Evolutionary conservation across 2,888 invertebrate genomes (phyloP).

Genomic region (Willowsia nigromaculata): DNA sequence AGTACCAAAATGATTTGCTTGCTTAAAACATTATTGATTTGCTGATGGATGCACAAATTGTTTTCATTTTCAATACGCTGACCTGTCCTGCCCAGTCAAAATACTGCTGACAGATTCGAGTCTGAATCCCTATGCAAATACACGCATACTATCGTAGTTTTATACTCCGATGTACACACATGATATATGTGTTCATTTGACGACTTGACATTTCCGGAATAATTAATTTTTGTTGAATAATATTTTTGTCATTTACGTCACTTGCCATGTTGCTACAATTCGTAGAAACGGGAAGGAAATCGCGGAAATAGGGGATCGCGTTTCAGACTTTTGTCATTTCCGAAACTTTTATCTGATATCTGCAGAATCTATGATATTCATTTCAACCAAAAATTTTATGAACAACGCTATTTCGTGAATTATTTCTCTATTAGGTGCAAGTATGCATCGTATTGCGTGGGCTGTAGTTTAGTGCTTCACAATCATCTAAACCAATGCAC

Average conservation of each 20-base stretch:
- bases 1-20: too few species aligned
- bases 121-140: neutral
- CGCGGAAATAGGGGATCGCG: neutral
- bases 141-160: too few species aligned
- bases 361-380: too few species aligned
- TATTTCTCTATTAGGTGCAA: neutral
- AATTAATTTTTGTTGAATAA: too few species aligned
- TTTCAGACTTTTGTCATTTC: neutral
- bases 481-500: neutral
- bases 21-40: too few species aligned
- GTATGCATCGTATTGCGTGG: neutral
- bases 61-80: neutral
- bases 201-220: too few species aligned
- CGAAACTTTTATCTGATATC: too few species aligned
- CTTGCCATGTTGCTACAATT: neutral
- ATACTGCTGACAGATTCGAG: neutral
- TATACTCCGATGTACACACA: too few species aligned
- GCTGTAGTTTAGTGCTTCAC: neutral
- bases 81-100: neutral
- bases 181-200: too few species aligned
- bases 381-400: neutral
- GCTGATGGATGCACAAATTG: neutral
- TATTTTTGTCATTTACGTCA: too few species aligned
- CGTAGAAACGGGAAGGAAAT: neutral
- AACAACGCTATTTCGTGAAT: neutral